Percentiles rank a stretch among this genome's conserved stretches.
phyloP scores from a whole-genome alignment of 2,888 invertebrate genomes.

The Oligia strigilis region DNA sequence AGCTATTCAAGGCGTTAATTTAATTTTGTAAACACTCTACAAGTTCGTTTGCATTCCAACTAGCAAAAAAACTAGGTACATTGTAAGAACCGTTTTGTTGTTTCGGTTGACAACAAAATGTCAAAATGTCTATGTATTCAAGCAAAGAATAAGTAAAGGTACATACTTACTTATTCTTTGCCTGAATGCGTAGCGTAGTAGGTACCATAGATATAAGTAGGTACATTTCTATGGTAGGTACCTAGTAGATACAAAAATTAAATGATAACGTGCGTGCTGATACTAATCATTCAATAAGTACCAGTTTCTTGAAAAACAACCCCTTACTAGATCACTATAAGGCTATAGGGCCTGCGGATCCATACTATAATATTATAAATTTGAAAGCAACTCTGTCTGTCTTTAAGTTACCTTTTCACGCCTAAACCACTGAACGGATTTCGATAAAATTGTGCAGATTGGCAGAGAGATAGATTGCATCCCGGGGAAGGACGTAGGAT shows the following conservation, averaged over 20 bases:
- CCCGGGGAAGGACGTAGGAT: no score
- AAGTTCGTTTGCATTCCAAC: constrained; percentile 16
- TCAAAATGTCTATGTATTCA: no score
- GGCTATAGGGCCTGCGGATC: not conserved
- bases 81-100: constrained; percentile 11
- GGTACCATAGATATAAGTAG: no score
- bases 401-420: no score
- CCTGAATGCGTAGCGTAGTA: not conserved
- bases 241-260: not conserved
- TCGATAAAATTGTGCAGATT: no score
- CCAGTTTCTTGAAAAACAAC: not conserved
- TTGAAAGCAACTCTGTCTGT: no score
- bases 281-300: not conserved
- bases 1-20: constrained; percentile 17
- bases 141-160: no score
- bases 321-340: not conserved
- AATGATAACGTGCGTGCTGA: not conserved
- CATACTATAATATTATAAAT: no score
- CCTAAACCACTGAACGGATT: no score
- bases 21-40: constrained; percentile 31
- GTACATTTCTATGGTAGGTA: no score
- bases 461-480: no score
- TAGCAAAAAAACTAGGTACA: constrained; percentile 6
- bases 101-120: not conserved
- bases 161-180: not conserved